Evolutionary conservation across 2,888 invertebrate genomes (phyloP), one percentile per base, ranked within the genome.

Genomic region (Formica aserva): DNA sequence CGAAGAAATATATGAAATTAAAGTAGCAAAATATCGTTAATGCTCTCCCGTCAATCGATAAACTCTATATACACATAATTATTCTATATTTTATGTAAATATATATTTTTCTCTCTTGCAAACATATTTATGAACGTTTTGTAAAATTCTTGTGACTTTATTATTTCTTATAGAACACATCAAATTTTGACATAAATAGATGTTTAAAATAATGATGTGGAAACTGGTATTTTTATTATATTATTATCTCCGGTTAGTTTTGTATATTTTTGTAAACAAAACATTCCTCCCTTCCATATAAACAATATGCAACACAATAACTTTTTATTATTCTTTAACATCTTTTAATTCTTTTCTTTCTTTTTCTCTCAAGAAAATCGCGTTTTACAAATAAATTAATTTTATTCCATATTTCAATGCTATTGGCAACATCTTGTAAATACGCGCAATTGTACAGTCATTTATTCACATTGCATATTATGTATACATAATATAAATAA

Each of bases 401-500:
- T 69, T 13, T 2, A 5, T 45, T 60, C 9, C n/a, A 35, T 15
- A 18, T 22, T 11, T 48, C 57, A 22, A 48, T 41, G 62, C 55
- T 80, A 85, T 74, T 63, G 15, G 26, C 35, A 67, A 66, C 62
- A 63, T 71, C 76, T 71, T 89, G 88, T 89, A 86, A 82, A 85
- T 88, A 87, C 48, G 69, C 81, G 82, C 84, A 74, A 84, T 86
- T 86, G 85, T 89, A 85, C 82, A 81, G 84, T 83, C 65, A 85
- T 72, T 78, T 82, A 81, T 81, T 55, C 32, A 52, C 69, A 80
- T 69, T 35, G 35, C 26, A 35, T 35, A 76, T 85, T 85, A 85
- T 84, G 87, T 89, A 90, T 84, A 86, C 83, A 91, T 78, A 55
- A 65, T 82, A 87, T 83, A 83, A 76, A 84, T 87, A 86, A 83